Conservation (phyloP, 2,797 vertebrate genomes). For the Hipposideros larvatus region DNA sequence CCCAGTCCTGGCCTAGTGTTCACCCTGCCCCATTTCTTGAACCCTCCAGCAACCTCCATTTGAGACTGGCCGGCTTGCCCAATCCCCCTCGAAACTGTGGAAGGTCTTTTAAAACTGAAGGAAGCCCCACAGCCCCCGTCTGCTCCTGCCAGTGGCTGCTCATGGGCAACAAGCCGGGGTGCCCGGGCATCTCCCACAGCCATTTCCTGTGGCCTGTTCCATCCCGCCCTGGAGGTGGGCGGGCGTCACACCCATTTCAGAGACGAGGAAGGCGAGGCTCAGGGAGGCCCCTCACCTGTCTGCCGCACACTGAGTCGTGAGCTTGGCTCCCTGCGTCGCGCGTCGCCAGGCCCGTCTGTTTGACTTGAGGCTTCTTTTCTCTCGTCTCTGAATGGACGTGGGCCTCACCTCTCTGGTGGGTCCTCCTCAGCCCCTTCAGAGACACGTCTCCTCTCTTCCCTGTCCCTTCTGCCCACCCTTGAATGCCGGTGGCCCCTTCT, state of each 20-base stretch:
- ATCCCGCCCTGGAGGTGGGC: not conserved
- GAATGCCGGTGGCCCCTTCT: not conserved
- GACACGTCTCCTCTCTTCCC: not conserved
- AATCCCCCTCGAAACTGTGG: not conserved
- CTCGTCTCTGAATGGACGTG: not conserved
- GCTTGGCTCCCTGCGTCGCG: not conserved
- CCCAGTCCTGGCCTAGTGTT: not conserved
- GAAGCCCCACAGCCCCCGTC: accelerated
- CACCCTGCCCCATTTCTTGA: accelerated
- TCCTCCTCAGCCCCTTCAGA: not conserved
- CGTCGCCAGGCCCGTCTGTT: not conserved
- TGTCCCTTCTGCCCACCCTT: not conserved
- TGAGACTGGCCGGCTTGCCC: not conserved
- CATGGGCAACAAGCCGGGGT: not conserved
- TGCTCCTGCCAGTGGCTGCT: not conserved
- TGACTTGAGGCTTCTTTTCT: not conserved
- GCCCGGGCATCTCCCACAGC: accelerated
- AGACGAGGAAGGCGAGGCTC: not conserved
- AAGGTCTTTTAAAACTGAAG: not conserved
- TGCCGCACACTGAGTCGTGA: accelerated
- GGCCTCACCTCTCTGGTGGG: not conserved
- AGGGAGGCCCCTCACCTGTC: not conserved
- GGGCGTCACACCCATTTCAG: accelerated
- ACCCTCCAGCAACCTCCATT: not conserved
- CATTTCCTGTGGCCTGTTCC: not conserved